phyloP scores from a whole-genome alignment of 2,113 vertebrate species.

The Caretta caretta region DNA sequence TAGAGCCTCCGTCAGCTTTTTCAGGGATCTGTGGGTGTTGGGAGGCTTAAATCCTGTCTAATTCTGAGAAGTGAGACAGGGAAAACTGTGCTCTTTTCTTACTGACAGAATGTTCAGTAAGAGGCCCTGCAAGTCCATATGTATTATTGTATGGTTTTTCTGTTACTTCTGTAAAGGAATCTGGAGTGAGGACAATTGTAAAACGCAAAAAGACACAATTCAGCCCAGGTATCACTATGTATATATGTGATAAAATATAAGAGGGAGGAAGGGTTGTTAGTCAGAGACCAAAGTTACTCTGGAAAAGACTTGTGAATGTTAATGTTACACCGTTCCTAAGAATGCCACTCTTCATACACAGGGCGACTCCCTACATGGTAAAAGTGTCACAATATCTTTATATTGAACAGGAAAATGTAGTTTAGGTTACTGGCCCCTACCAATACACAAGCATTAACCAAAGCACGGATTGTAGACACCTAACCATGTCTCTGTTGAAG shows the following conservation, averaged over 20 bases:
- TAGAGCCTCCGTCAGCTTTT: neutral
- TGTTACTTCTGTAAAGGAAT: neutral
- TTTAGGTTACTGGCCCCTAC: neutral
- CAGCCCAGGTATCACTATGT: neutral
- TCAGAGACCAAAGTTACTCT: neutral
- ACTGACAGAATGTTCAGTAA: neutral
- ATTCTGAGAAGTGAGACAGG: neutral
- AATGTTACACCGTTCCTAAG: neutral
- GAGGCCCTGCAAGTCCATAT: neutral
- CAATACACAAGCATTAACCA: neutral
- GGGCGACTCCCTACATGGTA: neutral
- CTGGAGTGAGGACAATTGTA: neutral
- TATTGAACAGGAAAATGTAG: neutral
- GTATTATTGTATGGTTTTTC: neutral
- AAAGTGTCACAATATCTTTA: neutral
- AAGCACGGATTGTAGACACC: neutral
- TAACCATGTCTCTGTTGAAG: neutral
- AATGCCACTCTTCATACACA: neutral
- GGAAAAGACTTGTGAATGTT: neutral
- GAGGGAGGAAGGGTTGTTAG: neutral
- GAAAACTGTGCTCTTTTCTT: neutral
- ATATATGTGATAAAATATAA: neutral
- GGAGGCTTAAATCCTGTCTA: neutral
- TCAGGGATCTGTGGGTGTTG: neutral
- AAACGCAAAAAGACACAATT: neutral